Evolutionary conservation across 2,797 vertebrate genomes (phyloP).

Genomic region (Clangula hyemalis): DNA sequence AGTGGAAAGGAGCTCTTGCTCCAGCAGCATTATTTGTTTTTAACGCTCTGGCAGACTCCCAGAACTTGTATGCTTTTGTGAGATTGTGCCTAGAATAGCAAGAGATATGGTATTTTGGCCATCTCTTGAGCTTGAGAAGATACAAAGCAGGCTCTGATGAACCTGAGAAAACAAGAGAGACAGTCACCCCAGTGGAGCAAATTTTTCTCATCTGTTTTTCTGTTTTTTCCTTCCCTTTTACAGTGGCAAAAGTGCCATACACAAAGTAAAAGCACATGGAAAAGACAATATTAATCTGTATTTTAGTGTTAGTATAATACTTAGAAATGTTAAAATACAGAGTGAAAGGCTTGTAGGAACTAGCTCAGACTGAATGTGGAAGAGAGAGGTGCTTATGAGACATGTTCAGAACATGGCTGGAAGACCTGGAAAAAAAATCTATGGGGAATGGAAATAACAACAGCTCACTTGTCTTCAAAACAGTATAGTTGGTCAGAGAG

Average conservation of each 20-base stretch:
- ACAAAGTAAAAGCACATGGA: background rate
- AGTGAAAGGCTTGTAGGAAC: background rate
- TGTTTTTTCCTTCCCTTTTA: background rate
- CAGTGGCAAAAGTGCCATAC: background rate
- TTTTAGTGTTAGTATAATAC: background rate
- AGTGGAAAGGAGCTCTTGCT: background rate
- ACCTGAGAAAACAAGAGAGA: background rate
- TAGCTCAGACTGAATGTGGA: background rate
- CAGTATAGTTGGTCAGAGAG: background rate
- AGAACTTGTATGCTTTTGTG: background rate
- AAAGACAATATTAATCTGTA: background rate
- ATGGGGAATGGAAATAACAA: background rate
- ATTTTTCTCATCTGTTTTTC: background rate
- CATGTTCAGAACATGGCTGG: background rate
- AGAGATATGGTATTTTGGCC: background rate
- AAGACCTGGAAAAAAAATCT: background rate
- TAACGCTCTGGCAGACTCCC: background rate
- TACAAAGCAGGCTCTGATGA: background rate
- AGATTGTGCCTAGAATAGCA: background rate
- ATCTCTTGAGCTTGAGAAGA: background rate
- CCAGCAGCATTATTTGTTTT: slow-evolving; percentile 3
- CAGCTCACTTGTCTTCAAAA: background rate
- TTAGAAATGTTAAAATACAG: background rate
- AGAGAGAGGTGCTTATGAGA: background rate
- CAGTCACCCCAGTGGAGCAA: background rate